Conservation (phyloP, 2,888 invertebrate genomes). For the Selenia dentaria region DNA sequence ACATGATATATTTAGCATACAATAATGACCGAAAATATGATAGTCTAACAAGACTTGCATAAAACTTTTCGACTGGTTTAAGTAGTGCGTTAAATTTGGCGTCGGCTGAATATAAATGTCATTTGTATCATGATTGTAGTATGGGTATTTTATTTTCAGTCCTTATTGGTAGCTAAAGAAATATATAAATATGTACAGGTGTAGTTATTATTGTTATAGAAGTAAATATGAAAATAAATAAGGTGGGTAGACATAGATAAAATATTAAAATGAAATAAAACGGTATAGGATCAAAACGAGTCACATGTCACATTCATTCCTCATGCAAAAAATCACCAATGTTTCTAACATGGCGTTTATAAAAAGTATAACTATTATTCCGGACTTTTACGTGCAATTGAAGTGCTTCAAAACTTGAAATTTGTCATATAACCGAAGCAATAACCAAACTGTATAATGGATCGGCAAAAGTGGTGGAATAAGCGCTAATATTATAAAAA, state of each 20-base stretch:
- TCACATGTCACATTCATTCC: neutral
- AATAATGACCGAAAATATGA: neutral
- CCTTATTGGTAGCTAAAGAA: conserved; percentile 22
- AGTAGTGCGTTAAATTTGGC: too few species aligned
- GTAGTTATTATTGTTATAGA: conserved; percentile 41
- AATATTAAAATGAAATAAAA: conserved; percentile 47
- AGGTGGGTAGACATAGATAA: conserved; percentile 40
- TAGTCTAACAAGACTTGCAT: too few species aligned
- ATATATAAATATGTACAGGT: conserved; percentile 42
- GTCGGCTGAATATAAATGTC: too few species aligned
- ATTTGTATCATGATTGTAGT: too few species aligned
- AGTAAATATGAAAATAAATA: conserved; percentile 47
- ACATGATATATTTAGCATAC: conserved; percentile 5
- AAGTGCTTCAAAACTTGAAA: neutral
- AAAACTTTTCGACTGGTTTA: too few species aligned
- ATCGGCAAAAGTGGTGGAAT: too few species aligned
- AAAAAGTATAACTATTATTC: neutral
- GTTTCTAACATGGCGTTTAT: neutral
- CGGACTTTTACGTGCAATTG: neutral
- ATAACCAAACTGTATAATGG: too few species aligned
- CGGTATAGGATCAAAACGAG: conserved; percentile 41
- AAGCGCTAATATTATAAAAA: too few species aligned
- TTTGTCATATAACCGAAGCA: neutral
- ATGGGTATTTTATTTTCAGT: conserved; percentile 7
- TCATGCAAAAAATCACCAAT: neutral